phyloP scores from a whole-genome alignment of 1,140 invertebrate genomes.

The Bombyx mori region DNA sequence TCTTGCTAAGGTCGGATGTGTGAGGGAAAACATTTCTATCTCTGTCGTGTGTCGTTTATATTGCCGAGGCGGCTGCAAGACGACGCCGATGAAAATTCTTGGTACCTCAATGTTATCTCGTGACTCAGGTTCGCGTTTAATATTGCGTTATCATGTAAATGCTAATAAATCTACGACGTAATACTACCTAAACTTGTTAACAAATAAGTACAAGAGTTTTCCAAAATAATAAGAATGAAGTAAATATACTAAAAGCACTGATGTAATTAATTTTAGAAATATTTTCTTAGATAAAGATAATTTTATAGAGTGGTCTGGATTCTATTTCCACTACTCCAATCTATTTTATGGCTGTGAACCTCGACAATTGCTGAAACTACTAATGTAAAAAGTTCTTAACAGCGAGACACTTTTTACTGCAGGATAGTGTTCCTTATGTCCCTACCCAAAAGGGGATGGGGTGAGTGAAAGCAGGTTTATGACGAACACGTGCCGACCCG shows the following conservation, averaged over 20 bases:
- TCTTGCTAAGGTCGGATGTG: slow-evolving; percentile 51
- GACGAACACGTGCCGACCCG: slow-evolving; percentile 50
- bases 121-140: slow-evolving; percentile 56
- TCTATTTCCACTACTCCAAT: neutral
- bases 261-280: too few relatives aligned
- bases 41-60: slow-evolving; percentile 57
- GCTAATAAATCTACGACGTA: slow-evolving; percentile 22
- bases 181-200: slow-evolving; percentile 1
- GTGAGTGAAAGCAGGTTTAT: slow-evolving; percentile 59
- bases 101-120: slow-evolving; percentile 62
- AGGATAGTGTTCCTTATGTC: slow-evolving; percentile 22
- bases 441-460: slow-evolving; percentile 34
- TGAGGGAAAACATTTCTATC: slow-evolving; percentile 30
- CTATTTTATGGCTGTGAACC: neutral
- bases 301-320: too few relatives aligned
- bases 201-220: too few relatives aligned
- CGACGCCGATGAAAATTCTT: slow-evolving; percentile 63
- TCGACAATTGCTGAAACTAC: slow-evolving; percentile 1
- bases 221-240: too few relatives aligned
- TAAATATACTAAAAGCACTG: too few relatives aligned
- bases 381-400: slow-evolving; percentile 22
- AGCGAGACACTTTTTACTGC: slow-evolving; percentile 33
- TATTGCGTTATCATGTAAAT: slow-evolving; percentile 44
- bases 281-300: too few relatives aligned
- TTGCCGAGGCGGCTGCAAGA: slow-evolving; percentile 55